Conservation (phyloP, 2,113 vertebrate species). For the Gadus chalcogrammus region DNA sequence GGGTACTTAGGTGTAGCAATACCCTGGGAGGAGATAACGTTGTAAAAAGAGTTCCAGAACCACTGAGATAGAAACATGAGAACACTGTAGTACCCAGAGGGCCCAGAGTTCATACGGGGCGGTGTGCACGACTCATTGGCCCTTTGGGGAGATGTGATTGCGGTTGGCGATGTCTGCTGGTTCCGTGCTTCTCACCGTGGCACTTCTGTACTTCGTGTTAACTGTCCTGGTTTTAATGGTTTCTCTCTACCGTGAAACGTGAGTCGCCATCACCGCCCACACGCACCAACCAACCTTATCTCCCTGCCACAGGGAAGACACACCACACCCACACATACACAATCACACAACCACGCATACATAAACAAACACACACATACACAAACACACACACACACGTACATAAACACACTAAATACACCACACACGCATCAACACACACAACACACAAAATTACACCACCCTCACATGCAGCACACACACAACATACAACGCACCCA, state of each 20-base stretch:
- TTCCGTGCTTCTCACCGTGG: background rate
- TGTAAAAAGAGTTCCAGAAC: too few species aligned
- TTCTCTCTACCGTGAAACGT: background rate
- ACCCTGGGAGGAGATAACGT: too few species aligned
- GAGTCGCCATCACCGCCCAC: background rate
- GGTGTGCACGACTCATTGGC: too few species aligned
- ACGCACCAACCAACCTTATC: background rate
- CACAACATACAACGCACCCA: too few species aligned
- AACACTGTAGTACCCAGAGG: too few species aligned
- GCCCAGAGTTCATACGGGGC: too few species aligned
- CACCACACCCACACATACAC: background rate
- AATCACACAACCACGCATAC: background rate
- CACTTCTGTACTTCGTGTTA: background rate
- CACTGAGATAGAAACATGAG: too few species aligned
- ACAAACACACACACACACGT: background rate
- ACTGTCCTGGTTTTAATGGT: background rate
- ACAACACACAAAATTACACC: too few species aligned
- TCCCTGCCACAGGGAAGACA: background rate
- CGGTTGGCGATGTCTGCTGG: too few species aligned
- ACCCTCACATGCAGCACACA: background rate
- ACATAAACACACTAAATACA: background rate
- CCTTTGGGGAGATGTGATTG: too few species aligned
- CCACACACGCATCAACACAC: too few species aligned
- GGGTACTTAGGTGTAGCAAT: too few species aligned
- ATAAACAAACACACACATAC: background rate